phyloP scores from a whole-genome alignment of 2,888 invertebrate species.

The Globia sparganii region DNA sequence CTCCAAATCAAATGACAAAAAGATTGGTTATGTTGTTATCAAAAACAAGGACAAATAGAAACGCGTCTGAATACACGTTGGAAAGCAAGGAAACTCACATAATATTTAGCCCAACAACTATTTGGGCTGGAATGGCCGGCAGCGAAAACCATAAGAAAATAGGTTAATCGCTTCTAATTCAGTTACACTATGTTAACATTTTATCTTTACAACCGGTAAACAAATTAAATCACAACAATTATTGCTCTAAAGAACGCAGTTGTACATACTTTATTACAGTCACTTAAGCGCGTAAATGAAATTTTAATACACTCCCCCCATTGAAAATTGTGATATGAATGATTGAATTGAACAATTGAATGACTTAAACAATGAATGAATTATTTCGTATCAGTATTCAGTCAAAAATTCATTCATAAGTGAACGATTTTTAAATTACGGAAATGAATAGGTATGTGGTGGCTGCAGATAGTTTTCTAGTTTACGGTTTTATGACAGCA shows the following conservation, averaged over 20 bases:
- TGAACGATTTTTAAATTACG: constrained; percentile 45
- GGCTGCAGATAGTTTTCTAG: background rate
- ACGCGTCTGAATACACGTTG: constrained; percentile 2
- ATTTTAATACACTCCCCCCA: constrained; percentile 44
- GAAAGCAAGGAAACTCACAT: constrained; percentile 42
- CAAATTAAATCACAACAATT: constrained; percentile 18
- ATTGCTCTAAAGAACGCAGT: constrained; percentile 8
- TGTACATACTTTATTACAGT: background rate
- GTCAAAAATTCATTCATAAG: constrained; percentile 39
- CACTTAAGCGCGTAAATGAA: constrained; percentile 20
- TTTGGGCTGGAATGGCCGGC: constrained; percentile 62
- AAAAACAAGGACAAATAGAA: background rate
- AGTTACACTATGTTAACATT: constrained; percentile 52
- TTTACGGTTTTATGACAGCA: constrained; percentile 38
- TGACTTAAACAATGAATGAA: constrained; percentile 59
- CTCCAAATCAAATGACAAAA: constrained; percentile 9
- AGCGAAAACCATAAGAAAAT: constrained; percentile 50
- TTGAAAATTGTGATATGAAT: constrained; percentile 58
- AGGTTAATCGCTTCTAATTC: constrained; percentile 60
- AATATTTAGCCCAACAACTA: constrained; percentile 36
- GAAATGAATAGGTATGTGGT: constrained; percentile 50
- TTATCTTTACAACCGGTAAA: constrained; percentile 1
- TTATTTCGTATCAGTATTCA: constrained; percentile 33
- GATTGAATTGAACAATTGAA: constrained; percentile 48
- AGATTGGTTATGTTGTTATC: constrained; percentile 10